These are phyloP conservation scores for Murina feae DNA, from an alignment of 2,113 vertebrate species.

Conservation along the genomic window DNA sequence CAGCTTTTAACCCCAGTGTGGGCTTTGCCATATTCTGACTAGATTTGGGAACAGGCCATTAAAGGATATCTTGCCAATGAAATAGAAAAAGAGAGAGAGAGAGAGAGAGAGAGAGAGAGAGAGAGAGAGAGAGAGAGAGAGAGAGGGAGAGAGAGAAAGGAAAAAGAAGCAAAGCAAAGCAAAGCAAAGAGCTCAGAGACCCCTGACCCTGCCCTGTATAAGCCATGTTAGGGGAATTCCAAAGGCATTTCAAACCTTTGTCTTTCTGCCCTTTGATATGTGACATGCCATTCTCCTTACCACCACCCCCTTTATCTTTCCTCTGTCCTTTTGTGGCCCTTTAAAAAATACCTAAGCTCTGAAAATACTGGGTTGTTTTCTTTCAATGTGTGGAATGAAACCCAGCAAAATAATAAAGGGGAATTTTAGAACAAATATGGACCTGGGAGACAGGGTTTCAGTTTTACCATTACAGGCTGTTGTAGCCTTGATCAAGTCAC, in stretches of 20 bases:
- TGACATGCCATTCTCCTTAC: conserved; percentile 46
- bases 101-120: no score
- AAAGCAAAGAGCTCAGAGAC: conserved; percentile 12
- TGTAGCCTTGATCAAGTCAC: background rate
- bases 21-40: conserved; percentile 26
- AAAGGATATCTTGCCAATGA: conserved; percentile 46
- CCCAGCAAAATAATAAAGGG: conserved; percentile 27
- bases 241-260: conserved; percentile 58
- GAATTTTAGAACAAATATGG: conserved; percentile 26
- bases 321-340: conserved; percentile 47
- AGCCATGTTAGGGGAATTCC: conserved; percentile 57
- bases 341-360: conserved; percentile 53
- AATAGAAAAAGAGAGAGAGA: conserved; percentile 22
- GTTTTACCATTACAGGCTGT: background rate
- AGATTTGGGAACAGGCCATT: conserved; percentile 42
- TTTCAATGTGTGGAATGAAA: conserved; percentile 45
- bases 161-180: no score
- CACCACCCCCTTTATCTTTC: conserved; percentile 23
- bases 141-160: background rate
- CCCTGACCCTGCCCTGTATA: conserved; percentile 58
- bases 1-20: background rate
- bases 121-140: background rate
- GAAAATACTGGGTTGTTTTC: conserved; percentile 20
- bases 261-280: conserved; percentile 55
- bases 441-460: background rate